Evolutionary conservation across 2,113 vertebrate genomes (phyloP).

Genomic region (Ailurus styani): DNA sequence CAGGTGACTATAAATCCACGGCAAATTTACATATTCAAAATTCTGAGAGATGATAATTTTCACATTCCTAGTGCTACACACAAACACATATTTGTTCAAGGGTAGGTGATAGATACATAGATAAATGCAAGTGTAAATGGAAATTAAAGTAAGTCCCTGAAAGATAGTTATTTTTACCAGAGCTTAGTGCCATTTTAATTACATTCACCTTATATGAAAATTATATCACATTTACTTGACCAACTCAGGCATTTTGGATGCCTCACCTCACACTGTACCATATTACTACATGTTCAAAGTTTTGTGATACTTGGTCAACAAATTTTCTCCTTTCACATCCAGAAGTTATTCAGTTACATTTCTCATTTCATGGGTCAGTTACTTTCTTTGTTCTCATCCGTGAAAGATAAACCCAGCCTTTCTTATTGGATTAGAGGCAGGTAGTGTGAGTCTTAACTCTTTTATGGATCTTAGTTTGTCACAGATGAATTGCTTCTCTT

Average conservation of each 20-base stretch:
- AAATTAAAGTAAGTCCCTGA: background rate
- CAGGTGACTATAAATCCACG: background rate
- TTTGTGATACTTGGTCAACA: background rate
- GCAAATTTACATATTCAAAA: background rate
- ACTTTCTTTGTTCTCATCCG: slow-evolving; percentile 55
- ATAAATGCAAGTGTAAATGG: background rate
- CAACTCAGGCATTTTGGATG: background rate
- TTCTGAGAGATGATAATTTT: background rate
- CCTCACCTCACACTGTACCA: background rate
- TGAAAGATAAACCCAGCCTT: slow-evolving; percentile 49
- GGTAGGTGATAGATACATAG: background rate
- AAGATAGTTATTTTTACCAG: background rate
- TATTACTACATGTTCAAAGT: background rate
- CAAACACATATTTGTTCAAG: background rate
- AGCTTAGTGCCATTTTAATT: background rate
- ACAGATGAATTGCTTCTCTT: slow-evolving; percentile 62
- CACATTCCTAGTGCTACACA: background rate
- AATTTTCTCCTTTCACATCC: slow-evolving; percentile 35
- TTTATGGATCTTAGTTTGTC: slow-evolving; percentile 51
- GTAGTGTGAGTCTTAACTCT: slow-evolving; percentile 30
- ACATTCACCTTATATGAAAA: background rate
- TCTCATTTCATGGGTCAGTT: slow-evolving; percentile 71
- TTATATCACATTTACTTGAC: background rate
- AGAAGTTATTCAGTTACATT: slow-evolving; percentile 54
- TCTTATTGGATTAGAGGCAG: slow-evolving; percentile 50